Base-by-base conservation (phyloP, 1,140 invertebrate species). In the Centruroides vittatus region DNA sequence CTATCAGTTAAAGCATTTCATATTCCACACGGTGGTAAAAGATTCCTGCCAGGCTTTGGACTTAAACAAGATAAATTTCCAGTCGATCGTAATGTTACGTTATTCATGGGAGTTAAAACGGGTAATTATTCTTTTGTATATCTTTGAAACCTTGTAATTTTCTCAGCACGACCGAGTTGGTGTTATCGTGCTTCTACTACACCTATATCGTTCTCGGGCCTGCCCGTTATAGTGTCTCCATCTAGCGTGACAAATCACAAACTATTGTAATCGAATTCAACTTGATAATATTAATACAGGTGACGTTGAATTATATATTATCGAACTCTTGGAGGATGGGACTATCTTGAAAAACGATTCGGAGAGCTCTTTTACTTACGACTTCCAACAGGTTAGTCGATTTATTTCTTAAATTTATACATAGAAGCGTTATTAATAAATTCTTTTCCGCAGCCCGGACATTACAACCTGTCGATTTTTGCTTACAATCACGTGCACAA, bases 401-500 rank as follows among this genome's bases (percentile, higher is more conserved):
- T 57, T 58, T 3, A 34, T 23, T 12, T 13, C 8, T 23, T 58
- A 10, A 5, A 9, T 23, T 12, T 23, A 9, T 57, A 59, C 3
- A 12, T 58, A 3, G 35, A 35, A 60, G 3, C 23, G 34, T 13
- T 46, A 8, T 58, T 23, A 60, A 34, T 3, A n/a, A 2, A 7
- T 58, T 47, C 2, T 50, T 11, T 55, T 35, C 48, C 46, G 41
- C 35, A 69, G 66, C 57, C 66, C 34, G 69, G 69, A 23, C 63
- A 61, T 49, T 65, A 69, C 53, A 69, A 70, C 56, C 60, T 70
- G n/a, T 66, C 65, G 9, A 65, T 70, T 13, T 66, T 64, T 52
- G 69, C 67, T 8, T 70, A 63, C 34, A 70, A 70, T 55, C 65
- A 68, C 50, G 67, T 70, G 7, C 69, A 70, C 61, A 66, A 65